phyloP scores from a whole-genome alignment of 2,113 vertebrate genomes.

The Mobula birostris region DNA sequence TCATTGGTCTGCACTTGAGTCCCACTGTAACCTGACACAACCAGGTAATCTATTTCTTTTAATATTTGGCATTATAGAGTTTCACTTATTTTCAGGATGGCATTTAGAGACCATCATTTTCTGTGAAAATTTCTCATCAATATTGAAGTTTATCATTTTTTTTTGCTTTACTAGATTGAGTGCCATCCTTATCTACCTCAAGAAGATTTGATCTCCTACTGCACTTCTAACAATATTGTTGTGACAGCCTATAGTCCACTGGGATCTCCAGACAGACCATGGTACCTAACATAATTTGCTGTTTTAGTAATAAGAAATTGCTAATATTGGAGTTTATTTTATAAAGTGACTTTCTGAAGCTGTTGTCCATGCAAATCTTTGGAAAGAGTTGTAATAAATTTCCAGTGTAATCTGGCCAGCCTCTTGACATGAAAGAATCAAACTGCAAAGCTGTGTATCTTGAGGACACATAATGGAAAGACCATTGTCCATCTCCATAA shows the following conservation, averaged over 20 bases:
- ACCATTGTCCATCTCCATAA: no score
- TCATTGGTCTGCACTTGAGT: no score
- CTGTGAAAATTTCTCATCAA: not conserved
- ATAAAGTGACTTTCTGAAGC: no score
- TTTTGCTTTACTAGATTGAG: constrained; percentile 62
- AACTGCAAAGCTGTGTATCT: not conserved
- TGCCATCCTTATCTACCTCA: constrained; percentile 86
- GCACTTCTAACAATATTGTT: constrained; percentile 73
- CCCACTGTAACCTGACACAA: constrained; percentile 45
- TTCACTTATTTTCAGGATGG: not conserved
- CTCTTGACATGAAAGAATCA: not conserved
- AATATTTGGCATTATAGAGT: not conserved
- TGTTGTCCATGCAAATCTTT: not conserved
- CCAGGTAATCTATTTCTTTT: constrained; percentile 60
- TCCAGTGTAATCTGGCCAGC: not conserved
- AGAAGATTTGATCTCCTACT: constrained; percentile 78
- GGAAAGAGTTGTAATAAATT: not conserved
- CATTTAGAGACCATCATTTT: not conserved
- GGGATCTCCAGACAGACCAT: constrained; percentile 84
- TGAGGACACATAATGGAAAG: not conserved
- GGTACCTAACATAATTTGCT: constrained; percentile 52
- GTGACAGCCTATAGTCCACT: constrained; percentile 90
- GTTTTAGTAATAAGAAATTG: not conserved
- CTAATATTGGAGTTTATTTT: not conserved
- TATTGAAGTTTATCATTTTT: constrained; percentile 1